Conservation (phyloP, 2,113 vertebrate genomes). For the Psophia crepitans region DNA sequence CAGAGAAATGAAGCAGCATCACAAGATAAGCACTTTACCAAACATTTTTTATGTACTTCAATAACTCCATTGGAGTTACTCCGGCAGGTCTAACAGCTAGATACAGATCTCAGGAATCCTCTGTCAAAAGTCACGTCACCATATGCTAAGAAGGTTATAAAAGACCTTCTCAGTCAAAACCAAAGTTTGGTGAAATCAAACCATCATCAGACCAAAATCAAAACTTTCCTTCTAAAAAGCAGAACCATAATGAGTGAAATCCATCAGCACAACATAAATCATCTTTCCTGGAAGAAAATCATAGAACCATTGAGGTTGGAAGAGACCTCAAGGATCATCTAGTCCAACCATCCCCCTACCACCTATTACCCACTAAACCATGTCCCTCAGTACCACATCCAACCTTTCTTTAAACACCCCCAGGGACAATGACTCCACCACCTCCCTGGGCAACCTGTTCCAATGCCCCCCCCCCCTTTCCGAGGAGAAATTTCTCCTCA, state of each 20-base stretch:
- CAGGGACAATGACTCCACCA: no score
- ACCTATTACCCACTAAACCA: no score
- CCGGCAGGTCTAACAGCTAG: neutral
- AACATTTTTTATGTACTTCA: neutral
- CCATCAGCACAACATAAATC: fast-evolving
- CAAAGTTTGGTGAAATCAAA: neutral
- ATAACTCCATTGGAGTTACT: neutral
- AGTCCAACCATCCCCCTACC: no score
- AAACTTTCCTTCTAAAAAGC: neutral
- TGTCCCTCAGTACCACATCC: no score
- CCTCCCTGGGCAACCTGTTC: no score
- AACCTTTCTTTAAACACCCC: no score
- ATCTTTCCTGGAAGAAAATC: neutral
- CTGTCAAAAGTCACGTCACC: neutral
- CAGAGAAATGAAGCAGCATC: neutral
- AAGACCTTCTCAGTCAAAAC: neutral
- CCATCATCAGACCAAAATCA: neutral
- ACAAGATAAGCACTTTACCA: neutral
- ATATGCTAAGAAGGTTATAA: neutral
- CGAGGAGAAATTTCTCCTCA: no score
- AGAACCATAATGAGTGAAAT: neutral
- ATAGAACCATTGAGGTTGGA: no score
- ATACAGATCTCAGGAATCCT: neutral
- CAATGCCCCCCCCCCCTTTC: no score
- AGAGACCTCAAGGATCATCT: no score